Percentiles rank a stretch among this genome's conserved stretches.
phyloP scores from a whole-genome alignment of 1,140 invertebrate species.

The Heliconius hewitsoni region DNA sequence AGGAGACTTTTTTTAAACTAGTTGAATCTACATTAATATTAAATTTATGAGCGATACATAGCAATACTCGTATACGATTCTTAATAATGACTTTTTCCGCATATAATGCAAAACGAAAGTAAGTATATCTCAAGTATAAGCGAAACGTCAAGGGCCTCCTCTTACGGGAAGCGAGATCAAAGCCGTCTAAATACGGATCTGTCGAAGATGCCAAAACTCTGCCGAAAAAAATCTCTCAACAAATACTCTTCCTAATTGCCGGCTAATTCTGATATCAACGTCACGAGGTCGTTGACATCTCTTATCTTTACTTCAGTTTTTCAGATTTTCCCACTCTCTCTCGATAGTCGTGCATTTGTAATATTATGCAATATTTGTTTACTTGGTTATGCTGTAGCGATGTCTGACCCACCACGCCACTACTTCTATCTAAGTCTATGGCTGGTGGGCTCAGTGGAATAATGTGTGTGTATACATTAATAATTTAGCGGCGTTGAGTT shows the following conservation, averaged over 20 bases:
- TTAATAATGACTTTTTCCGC: neutral
- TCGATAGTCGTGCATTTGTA: neutral
- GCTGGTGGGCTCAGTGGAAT: neutral
- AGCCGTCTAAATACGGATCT: slow-evolving; percentile 19
- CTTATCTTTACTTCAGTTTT: neutral
- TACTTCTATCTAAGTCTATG: neutral
- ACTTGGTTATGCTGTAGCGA: no score
- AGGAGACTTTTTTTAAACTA: no score
- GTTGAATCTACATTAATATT: no score
- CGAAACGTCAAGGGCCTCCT: slow-evolving; percentile 12
- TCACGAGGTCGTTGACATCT: slow-evolving; percentile 31
- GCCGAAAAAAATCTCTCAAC: slow-evolving; percentile 39
- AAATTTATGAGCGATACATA: no score
- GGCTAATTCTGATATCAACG: slow-evolving; percentile 49
- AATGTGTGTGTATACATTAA: no score
- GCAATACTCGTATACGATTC: no score
- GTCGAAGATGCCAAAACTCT: slow-evolving; percentile 40
- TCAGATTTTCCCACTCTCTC: neutral
- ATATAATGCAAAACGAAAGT: neutral
- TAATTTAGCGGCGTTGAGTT: no score
- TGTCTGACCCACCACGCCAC: no score
- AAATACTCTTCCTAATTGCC: slow-evolving; percentile 52
- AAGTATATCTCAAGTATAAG: neutral
- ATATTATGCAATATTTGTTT: neutral
- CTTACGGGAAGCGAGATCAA: slow-evolving; percentile 16